Conservation (phyloP, 2,113 vertebrate species). For the Grus americana region DNA sequence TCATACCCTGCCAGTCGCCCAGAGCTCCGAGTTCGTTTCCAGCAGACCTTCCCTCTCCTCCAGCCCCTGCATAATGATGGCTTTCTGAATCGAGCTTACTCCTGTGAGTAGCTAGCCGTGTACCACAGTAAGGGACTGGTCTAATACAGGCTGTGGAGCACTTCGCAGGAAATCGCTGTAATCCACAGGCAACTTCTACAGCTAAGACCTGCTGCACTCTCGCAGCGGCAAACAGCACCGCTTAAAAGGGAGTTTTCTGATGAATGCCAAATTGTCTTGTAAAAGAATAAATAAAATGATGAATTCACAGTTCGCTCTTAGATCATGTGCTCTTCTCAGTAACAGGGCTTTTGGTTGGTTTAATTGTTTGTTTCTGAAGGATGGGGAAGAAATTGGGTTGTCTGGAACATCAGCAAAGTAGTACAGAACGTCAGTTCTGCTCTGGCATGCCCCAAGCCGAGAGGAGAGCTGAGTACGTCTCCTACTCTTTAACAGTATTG, state of each 20-base stretch:
- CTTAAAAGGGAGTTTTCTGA: neutral
- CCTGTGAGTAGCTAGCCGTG: neutral
- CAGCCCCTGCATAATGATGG: neutral
- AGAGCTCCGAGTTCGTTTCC: neutral
- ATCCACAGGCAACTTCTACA: neutral
- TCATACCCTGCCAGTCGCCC: neutral
- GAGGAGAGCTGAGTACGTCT: neutral
- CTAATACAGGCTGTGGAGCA: neutral
- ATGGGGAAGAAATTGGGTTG: neutral
- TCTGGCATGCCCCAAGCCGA: neutral
- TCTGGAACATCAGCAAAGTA: neutral
- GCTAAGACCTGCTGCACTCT: neutral
- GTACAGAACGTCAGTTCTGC: neutral
- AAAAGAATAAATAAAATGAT: neutral
- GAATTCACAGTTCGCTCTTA: neutral
- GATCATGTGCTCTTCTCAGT: neutral
- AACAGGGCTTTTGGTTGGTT: neutral
- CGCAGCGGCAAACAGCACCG: neutral
- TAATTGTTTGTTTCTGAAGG: neutral
- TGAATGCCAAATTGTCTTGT: neutral
- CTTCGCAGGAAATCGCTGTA: neutral
- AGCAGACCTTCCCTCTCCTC: constrained; percentile 13
- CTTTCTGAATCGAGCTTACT: neutral
- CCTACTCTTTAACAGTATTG: neutral
- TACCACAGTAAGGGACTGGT: neutral